Base-by-base conservation (phyloP, 2,113 vertebrate genomes). In the Ptychochromis oligacanthus region DNA sequence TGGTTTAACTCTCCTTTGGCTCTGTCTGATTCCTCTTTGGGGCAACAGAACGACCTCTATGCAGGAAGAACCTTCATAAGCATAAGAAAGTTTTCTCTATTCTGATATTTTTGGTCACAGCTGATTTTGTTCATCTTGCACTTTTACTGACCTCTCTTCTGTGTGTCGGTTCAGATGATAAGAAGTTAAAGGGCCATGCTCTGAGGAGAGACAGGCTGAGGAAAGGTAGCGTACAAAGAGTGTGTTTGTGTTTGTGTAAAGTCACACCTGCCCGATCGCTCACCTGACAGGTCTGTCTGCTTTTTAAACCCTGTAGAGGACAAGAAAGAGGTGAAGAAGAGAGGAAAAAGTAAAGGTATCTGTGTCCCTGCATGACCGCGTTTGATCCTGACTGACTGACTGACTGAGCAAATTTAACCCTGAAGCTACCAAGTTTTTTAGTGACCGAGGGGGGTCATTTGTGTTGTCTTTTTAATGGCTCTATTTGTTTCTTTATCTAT, bases 151-250 rank as follows among this genome's bases (percentile, higher is more conserved):
- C 2, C 38, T 6, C 52, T 86, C 22, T 81, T 56, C 12, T 80
- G 72, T 90, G 31, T 89, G 80, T 91, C 10, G 79, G 81, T 64
- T 79, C 86, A 93, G 88, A 88, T 75, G 90, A 92, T 5, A 76
- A 58, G 80, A 70, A 75, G 70, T 43, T 88, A 4, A 90, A 75
- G 70, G 57, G 17, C 55, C 22, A 77, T 28, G 46, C 56, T 54
- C 10, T 83, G 46, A 59, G 75, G 43, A 87, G 74, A 46, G 79
- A 80, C 43, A 15, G 34, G 54, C 70, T 74, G 49, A 88, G 82
- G 31, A 87, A 43, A 91, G 90, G 89, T 91, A 91, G 59, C 0
- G 54, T 43, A 14, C 9, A 0, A 3, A 46, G 14, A 22, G 0
- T 13, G 2, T 49, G 38, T 64, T 11, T 7, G 5, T 13, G 5